Conservation (phyloP, 2,797 vertebrate species). For the Chloroceryle inda region DNA sequence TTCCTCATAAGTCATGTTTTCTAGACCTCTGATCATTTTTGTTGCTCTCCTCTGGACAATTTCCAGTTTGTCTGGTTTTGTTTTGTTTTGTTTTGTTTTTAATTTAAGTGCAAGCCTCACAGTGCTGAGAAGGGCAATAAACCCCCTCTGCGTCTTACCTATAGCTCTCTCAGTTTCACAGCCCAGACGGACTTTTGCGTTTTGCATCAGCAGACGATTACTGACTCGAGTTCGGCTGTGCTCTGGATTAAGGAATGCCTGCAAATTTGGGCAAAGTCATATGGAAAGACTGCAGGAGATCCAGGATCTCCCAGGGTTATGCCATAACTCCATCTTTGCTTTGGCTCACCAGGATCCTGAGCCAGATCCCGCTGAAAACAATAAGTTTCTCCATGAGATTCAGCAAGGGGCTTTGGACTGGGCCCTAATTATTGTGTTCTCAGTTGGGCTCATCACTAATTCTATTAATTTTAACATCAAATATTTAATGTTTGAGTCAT, state of each 20-base stretch:
- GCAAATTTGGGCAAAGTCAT: conserved; percentile 1
- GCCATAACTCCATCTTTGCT: neutral
- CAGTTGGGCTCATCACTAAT: conserved; percentile 2
- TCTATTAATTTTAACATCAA: conserved; percentile 34
- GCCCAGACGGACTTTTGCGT: neutral
- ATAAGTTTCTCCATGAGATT: neutral
- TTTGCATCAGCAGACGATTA: neutral
- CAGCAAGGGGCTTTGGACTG: neutral
- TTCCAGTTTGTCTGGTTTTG: neutral
- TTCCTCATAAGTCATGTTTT: conserved; percentile 41
- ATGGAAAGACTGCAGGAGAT: conserved; percentile 1
- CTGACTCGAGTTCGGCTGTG: neutral
- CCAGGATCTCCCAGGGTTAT: conserved; percentile 23
- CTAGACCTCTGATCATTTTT: conserved; percentile 43
- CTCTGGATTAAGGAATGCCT: neutral
- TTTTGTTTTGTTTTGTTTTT: neutral
- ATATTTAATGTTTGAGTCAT: neutral
- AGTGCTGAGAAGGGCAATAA: neutral
- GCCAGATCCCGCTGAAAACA: neutral
- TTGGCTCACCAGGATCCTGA: neutral
- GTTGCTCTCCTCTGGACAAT: conserved; percentile 12
- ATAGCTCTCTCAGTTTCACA: neutral
- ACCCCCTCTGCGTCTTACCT: neutral
- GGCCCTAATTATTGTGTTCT: conserved; percentile 26
- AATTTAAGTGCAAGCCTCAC: neutral